Evolutionary conservation across 2,888 invertebrate genomes (phyloP).

Genomic region (Calliphora vomitoria): DNA sequence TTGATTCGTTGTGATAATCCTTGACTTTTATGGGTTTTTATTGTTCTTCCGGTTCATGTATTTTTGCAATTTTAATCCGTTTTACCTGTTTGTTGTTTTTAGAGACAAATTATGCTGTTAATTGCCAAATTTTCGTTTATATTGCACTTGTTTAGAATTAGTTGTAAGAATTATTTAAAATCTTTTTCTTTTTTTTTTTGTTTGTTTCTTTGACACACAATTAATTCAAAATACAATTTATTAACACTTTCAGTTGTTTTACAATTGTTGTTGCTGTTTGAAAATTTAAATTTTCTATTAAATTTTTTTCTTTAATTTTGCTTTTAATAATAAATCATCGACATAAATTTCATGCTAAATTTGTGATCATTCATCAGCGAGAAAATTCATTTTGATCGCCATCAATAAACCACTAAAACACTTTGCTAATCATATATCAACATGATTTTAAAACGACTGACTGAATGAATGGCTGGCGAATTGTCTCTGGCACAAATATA

Average conservation of each 20-base stretch:
- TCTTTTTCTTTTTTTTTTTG: slow-evolving; percentile 5
- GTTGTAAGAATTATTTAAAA: slow-evolving; percentile 15
- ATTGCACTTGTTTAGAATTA: slow-evolving; percentile 48
- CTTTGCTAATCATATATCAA: slow-evolving; percentile 79
- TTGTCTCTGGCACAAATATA: neutral
- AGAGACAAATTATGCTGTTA: neutral
- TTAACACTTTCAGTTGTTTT: slow-evolving; percentile 35
- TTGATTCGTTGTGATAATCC: slow-evolving; percentile 49
- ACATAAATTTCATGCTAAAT: slow-evolving; percentile 78
- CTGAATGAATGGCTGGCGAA: slow-evolving; percentile 13
- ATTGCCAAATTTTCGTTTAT: neutral
- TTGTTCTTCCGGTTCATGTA: slow-evolving; percentile 72
- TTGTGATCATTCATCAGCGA: slow-evolving; percentile 78
- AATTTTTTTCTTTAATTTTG: slow-evolving; percentile 17
- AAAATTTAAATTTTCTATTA: slow-evolving; percentile 17
- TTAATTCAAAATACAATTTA: neutral
- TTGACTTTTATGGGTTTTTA: slow-evolving; percentile 70
- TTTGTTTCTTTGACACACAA: slow-evolving; percentile 39
- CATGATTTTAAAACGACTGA: slow-evolving; percentile 20
- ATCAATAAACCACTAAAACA: slow-evolving; percentile 79
- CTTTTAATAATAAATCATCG: slow-evolving; percentile 53
- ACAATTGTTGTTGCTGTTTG: slow-evolving; percentile 8
- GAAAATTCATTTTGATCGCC: slow-evolving; percentile 78
- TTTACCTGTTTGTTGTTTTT: slow-evolving; percentile 28
- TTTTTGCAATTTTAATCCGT: slow-evolving; percentile 21